These are phyloP conservation scores for Lates japonicus DNA, from an alignment of 2,797 vertebrate species.

Conservation along the genomic window DNA sequence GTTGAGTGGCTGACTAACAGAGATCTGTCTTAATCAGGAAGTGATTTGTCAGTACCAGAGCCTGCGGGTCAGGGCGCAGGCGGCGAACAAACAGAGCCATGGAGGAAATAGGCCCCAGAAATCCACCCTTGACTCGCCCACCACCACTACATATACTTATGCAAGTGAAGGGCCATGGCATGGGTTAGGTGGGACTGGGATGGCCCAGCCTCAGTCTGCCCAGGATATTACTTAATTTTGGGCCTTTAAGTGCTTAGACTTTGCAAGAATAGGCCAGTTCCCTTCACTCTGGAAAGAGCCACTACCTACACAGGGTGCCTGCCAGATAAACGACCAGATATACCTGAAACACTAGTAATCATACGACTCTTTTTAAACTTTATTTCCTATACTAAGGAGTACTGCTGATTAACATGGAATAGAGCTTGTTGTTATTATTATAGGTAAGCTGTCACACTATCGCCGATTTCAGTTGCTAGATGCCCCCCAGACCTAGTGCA, in stretches of 20 bases:
- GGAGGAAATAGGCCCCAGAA: slow-evolving; percentile 95
- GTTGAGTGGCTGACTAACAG: slow-evolving; percentile 99
- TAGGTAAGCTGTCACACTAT: slow-evolving; percentile 63
- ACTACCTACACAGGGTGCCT: neutral
- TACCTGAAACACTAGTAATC: slow-evolving; percentile 1
- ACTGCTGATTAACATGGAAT: slow-evolving; percentile 40
- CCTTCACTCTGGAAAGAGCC: neutral
- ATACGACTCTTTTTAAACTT: slow-evolving; percentile 4
- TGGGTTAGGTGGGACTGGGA: slow-evolving; percentile 53
- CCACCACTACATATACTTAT: slow-evolving; percentile 78
- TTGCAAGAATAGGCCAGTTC: neutral
- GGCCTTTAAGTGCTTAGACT: slow-evolving; percentile 41
- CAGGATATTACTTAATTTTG: slow-evolving; percentile 48
- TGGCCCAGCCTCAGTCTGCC: slow-evolving; percentile 44
- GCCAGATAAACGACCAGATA: slow-evolving; percentile 1
- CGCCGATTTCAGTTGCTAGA: slow-evolving; percentile 53
- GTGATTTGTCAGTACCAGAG: slow-evolving; percentile 99
- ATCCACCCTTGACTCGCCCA: slow-evolving; percentile 95
- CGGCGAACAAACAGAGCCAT: slow-evolving; percentile 99
- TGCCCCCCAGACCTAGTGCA: slow-evolving; percentile 64
- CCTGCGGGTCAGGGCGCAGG: slow-evolving; percentile 94
- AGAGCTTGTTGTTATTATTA: slow-evolving; percentile 45
- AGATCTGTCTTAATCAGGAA: slow-evolving; percentile 99
- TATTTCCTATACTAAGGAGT: slow-evolving; percentile 8
- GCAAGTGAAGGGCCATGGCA: slow-evolving; percentile 59